phyloP scores from a whole-genome alignment of 2,113 vertebrate genomes.

The Gasterosteus nipponicus region DNA sequence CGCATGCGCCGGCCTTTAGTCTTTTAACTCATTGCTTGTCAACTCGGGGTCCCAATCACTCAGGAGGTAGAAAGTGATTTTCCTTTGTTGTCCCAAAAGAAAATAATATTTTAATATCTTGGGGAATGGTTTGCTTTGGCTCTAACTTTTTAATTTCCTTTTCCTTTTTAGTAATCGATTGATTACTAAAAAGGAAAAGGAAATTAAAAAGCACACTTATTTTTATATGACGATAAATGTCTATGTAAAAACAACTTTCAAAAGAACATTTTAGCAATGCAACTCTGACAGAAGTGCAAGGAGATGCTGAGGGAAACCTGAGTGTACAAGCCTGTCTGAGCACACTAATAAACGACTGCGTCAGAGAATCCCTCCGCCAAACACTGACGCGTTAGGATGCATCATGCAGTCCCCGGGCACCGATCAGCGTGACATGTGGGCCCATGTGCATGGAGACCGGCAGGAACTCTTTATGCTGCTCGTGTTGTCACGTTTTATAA shows the following conservation, averaged over 20 bases:
- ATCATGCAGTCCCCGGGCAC: conserved; percentile 14
- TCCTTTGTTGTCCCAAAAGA: no score
- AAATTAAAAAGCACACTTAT: neutral
- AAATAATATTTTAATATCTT: neutral
- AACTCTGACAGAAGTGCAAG: conserved; percentile 18
- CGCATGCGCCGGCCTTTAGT: no score
- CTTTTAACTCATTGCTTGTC: neutral
- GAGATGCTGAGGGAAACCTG: conserved; percentile 26
- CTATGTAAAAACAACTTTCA: no score
- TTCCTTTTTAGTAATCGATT: neutral
- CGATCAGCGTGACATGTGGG: neutral
- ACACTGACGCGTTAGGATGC: conserved; percentile 8
- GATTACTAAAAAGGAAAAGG: no score
- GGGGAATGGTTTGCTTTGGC: neutral
- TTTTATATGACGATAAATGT: conserved; percentile 2
- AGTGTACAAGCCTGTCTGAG: conserved; percentile 33
- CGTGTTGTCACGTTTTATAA: neutral
- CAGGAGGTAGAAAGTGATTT: no score
- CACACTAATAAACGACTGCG: conserved; percentile 42
- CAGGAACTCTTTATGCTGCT: neutral
- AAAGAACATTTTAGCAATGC: conserved; percentile 44
- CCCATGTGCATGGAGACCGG: neutral
- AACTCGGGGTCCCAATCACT: no score
- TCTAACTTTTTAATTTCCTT: neutral
- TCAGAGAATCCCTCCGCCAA: conserved; percentile 17